phyloP scores from a whole-genome alignment of 2,888 invertebrate species.

The Caenorhabditis sulstoni region DNA sequence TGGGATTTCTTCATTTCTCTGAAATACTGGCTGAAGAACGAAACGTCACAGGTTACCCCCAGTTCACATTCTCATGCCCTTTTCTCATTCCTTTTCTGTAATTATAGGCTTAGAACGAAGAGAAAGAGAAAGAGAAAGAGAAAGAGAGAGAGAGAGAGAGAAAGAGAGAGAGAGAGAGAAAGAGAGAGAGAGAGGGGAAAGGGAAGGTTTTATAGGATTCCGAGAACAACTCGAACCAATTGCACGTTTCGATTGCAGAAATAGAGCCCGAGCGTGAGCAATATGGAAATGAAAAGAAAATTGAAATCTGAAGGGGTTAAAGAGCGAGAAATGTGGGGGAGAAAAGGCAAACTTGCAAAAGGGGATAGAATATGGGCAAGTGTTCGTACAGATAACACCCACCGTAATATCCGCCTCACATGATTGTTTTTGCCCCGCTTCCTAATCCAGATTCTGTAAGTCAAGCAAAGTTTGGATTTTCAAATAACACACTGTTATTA shows the following conservation, averaged over 20 bases:
- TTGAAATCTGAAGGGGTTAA: not conserved
- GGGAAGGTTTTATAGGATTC: constrained; percentile 6
- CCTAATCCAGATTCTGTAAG: constrained; percentile 2
- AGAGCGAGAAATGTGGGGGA: not conserved
- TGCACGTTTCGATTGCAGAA: not conserved
- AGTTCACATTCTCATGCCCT: constrained; percentile 7
- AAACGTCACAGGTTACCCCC: constrained; percentile 10
- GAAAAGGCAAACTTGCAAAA: not conserved
- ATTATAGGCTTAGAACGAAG: constrained; percentile 12
- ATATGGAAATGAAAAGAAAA: not conserved
- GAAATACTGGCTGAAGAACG: not conserved
- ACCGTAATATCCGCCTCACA: not conserved
- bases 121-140: not conserved
- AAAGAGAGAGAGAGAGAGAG: not conserved
- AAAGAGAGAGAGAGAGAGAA: not conserved
- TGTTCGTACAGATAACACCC: not conserved
- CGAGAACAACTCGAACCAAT: constrained; percentile 3
- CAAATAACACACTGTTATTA: constrained; percentile 4
- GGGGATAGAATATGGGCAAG: not conserved
- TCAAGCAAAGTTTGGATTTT: not conserved
- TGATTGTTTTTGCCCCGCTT: not conserved
- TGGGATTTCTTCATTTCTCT: too few relatives aligned
- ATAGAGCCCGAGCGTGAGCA: too few relatives aligned
- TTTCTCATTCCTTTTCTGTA: constrained; percentile 8
- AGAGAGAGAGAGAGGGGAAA: too few relatives aligned